Evolutionary conservation across 2,888 invertebrate species (phyloP).

Genomic region (Sesia apiformis): DNA sequence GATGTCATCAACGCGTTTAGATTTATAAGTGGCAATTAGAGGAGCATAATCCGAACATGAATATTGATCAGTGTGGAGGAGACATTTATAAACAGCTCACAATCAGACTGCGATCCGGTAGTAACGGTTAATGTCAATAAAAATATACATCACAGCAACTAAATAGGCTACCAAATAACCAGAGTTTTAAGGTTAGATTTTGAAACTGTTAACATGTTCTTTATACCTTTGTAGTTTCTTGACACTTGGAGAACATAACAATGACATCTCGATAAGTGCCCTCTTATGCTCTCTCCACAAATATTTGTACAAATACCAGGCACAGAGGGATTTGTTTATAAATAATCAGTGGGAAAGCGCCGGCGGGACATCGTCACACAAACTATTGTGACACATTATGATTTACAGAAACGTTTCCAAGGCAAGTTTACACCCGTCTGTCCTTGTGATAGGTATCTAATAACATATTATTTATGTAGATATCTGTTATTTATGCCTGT

Average conservation of each 20-base stretch:
- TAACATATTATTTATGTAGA: neutral
- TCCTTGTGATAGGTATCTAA: neutral
- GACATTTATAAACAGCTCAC: conserved; percentile 56
- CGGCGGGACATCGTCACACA: conserved; percentile 6
- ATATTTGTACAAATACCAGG: conserved; percentile 47
- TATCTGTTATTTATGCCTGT: neutral
- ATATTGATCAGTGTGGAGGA: conserved; percentile 47
- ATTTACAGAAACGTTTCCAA: neutral
- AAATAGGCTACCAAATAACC: conserved; percentile 9
- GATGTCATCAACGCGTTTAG: conserved; percentile 60
- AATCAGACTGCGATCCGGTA: conserved; percentile 34
- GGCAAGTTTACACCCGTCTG: neutral
- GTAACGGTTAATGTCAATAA: conserved; percentile 32
- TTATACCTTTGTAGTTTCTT: neutral
- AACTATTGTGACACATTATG: conserved; percentile 10
- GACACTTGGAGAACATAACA: neutral
- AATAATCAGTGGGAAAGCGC: conserved; percentile 46
- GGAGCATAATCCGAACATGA: conserved; percentile 56
- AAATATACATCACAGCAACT: conserved; percentile 16
- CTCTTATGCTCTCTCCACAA: conserved; percentile 48
- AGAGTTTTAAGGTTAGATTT: too few relatives aligned
- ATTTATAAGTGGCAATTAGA: conserved; percentile 68
- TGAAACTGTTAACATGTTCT: too few relatives aligned
- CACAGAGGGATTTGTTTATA: conserved; percentile 37
- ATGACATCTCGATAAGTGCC: conserved; percentile 51